Evolutionary conservation across 2,797 vertebrate species (phyloP), one percentile per base, ranked within the genome.

Genomic region (Ctenosaura bakeri): DNA sequence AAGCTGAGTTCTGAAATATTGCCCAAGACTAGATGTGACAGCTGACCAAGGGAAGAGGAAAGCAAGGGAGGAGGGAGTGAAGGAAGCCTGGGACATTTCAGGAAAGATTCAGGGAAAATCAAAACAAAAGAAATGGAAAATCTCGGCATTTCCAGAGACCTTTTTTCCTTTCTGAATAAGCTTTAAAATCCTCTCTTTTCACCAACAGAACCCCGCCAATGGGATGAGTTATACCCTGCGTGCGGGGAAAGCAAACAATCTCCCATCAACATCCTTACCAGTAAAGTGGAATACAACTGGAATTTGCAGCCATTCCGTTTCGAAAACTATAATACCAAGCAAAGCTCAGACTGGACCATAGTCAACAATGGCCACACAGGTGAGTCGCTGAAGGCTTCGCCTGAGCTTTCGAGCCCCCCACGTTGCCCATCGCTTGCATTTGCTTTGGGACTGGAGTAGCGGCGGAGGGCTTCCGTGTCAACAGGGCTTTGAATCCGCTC

Each of bases 231-330:
- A 0, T 8, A 92, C 0, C 0, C 0, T 0, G 2, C 20, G 0
- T 99, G 99, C 94, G 91, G 16, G 0, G 96, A 94, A 29, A 18
- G 0, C 0, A 24, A 0, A 0, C 99, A 99, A 95, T 99, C 99
- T 0, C 99, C 99, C 22, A 97, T 99, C 94, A 98, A 99, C 95
- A 97, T 99, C 0, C 92, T 98, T 94, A 98, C 98, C 90, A 95
- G 86, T 76, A 96, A 97, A 85, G 96, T 97, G 0, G 0, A 91
- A 26, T 69, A 86, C 13, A 90, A 98, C 9, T 20, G 56, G 2
- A 92, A 13, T 0, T 97, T 99, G 71, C 94, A 89, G 5, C 93
- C 93, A 0, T 95, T 99, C 85, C 16, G 50, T 7, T 99, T 99
- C 82, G 88, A 62, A 1, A 97, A 97, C 13, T 99, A 99, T 0